Evolutionary conservation across 2,797 vertebrate genomes (phyloP).

Genomic region (Megaceryle alcyon): DNA sequence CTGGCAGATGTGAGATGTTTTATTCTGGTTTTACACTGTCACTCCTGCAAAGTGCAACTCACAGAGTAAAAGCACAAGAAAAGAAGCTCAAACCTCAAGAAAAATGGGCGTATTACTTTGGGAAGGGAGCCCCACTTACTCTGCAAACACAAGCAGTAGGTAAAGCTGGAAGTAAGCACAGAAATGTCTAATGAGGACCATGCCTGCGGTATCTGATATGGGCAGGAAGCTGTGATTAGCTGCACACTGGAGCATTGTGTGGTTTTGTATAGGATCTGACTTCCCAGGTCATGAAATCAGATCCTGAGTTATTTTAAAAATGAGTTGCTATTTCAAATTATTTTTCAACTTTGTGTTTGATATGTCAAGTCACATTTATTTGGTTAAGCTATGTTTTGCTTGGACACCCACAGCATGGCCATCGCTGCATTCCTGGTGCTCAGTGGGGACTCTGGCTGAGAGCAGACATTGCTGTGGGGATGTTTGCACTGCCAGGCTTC

Average conservation of each 20-base stretch:
- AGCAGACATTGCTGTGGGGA: background rate
- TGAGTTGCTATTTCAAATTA: constrained; percentile 48
- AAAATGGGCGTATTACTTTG: background rate
- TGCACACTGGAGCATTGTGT: constrained; percentile 64
- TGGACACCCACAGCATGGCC: background rate
- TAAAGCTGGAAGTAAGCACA: background rate
- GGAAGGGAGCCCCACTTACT: background rate
- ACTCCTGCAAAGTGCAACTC: background rate
- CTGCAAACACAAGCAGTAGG: background rate
- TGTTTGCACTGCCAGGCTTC: background rate
- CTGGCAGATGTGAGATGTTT: background rate
- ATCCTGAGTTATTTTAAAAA: constrained; percentile 67
- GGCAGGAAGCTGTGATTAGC: constrained; percentile 61
- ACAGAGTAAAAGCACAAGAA: background rate
- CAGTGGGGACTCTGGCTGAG: background rate
- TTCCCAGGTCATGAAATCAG: constrained; percentile 59
- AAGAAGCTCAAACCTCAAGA: background rate
- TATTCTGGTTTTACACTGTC: background rate
- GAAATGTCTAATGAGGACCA: background rate
- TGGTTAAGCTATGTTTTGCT: background rate
- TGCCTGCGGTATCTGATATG: background rate
- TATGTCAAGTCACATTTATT: constrained; percentile 41
- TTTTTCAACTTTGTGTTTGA: constrained; percentile 26
- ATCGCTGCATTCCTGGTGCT: background rate
- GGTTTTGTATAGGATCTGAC: constrained; percentile 32